Evolutionary conservation across 2,113 vertebrate species (phyloP), one percentile per base, ranked within the genome.

Genomic region (Zosterops borbonicus): DNA sequence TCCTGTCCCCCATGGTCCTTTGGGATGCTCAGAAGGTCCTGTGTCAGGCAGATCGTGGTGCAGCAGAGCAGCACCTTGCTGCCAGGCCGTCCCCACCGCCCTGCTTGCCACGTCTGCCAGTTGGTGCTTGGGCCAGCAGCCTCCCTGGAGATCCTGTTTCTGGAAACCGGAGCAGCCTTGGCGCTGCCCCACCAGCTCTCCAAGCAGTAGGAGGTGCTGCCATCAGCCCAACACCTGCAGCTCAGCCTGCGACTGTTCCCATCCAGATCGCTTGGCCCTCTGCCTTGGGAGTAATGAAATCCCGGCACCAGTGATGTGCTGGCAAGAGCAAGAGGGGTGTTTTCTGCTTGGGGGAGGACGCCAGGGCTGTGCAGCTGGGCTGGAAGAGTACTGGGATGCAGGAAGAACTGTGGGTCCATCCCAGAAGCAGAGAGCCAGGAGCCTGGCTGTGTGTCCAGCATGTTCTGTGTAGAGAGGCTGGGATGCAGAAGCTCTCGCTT

Each of bases 161-260:
- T 94, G 83, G 93, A 94, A 96, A 97, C 78, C 11, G 10, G 96
- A 97, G 96, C 90, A 78, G 84, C 53, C 37, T 69, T 15, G 88
- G 85, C 18, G 8, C 74, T 83, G 87, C 19, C 87, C 71, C 9
- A 2, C 17, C 76, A 16, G 70, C 87, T 58, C 47, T 71, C 67
- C 6, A 8, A 29, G 84, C 79, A 28, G 64, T 5, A 67, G 92
- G 75, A 71, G 53, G 49, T 71, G 79, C 89, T 21, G 83, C 89
- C 4, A 19, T 23, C 87, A 73, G 84, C 91, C 91, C 82, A 13
- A 46, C 82, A 93, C 94, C 91, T 92, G 92, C 90, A 68, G 91
- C 91, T 52, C 92, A 33, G 91, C 81, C 84, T 6, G 76, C 24
- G 3, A 3, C 75, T 7, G 3, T 5, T 53, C 83, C 86, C 46